Conservation (phyloP, 2,888 invertebrate species). For the Molorchus minor region DNA sequence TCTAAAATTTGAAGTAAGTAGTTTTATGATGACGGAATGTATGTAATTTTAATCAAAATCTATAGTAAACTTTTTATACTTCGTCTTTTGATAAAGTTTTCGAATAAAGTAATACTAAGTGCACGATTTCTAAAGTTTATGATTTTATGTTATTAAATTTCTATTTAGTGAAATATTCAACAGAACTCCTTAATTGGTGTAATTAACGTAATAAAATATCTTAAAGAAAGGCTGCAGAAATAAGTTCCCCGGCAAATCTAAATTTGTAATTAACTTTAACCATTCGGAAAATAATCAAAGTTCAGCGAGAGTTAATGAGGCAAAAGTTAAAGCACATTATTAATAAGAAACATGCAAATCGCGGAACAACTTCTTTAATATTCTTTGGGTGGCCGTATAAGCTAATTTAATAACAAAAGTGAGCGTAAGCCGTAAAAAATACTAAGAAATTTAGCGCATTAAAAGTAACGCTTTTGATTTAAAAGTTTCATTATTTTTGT, state of each 20-base stretch:
- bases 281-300: conserved; percentile 62
- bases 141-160: conserved; percentile 58
- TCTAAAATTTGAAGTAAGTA: too few relatives aligned
- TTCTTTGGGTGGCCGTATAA: conserved; percentile 55
- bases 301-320: conserved; percentile 58
- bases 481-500: too few relatives aligned
- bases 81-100: conserved; percentile 16
- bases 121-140: conserved; percentile 47
- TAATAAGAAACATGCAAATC: conserved; percentile 60
- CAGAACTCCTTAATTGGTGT: conserved; percentile 52
- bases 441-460: conserved; percentile 38
- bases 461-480: conserved; percentile 25
- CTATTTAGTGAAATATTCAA: conserved; percentile 51
- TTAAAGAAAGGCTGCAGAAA: conserved; percentile 50
- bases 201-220: conserved; percentile 58
- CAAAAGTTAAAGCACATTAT: conserved; percentile 55
- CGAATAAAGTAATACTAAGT: conserved; percentile 37
- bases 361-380: conserved; percentile 61
- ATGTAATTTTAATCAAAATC: conserved; percentile 32
- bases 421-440: conserved; percentile 27
- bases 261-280: conserved; percentile 62
- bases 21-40: not conserved
- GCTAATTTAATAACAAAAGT: conserved; percentile 48
- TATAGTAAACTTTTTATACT: conserved; percentile 28
- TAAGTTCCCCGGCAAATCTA: conserved; percentile 49